Evolutionary conservation across 2,113 vertebrate species (phyloP), one percentile per base, ranked within the genome.

Genomic region (Upupa epops): DNA sequence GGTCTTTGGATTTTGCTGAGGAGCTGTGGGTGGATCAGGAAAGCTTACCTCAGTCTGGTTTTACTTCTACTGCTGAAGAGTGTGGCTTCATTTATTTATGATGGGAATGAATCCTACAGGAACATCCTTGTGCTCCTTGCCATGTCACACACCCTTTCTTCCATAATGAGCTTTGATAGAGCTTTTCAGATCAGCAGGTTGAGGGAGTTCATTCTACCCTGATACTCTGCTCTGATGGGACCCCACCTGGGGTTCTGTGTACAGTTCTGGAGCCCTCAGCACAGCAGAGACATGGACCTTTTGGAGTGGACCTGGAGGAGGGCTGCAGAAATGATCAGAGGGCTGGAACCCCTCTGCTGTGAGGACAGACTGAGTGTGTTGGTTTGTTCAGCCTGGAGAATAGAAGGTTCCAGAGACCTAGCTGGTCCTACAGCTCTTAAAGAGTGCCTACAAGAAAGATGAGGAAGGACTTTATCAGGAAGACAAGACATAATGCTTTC

Each of bases 291-390:
- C 40, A 42, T 12, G 40, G 40, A 42, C 40, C 40, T 42, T 11
- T 42, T 77, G 64, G 48, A 70, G 15, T 0, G 0, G 8, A 22
- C 28, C 55, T 56, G 46, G 48, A 69, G 9, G 8, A 65, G 40
- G 19, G 6, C 8, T 4, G 19, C 0, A 0, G 36, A 52, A 3
- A 12, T n/a, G 22, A 7, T 19, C 5, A 1, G 25, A 4, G 25
- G 34, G 32, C 8, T 88, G 70, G 32, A 61, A 3, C 31, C 5
- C 3, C 40, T 70, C 40, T 42, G 0, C 40, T 70, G 0, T n/a
- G 40, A n/a, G 3, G 40, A 8, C 3, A 56, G 63, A 29, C 40
- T 34, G 61, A 48, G 29, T 29, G 54, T 32, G 17, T 16, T 20
- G 40, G 29, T 4, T 4, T 31, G 49, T 70, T 63, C 40, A 76